Percentiles rank a stretch among this genome's conserved stretches.
Conservation (phyloP, 2,797 vertebrate species). For the Onychomys leucogaster region DNA sequence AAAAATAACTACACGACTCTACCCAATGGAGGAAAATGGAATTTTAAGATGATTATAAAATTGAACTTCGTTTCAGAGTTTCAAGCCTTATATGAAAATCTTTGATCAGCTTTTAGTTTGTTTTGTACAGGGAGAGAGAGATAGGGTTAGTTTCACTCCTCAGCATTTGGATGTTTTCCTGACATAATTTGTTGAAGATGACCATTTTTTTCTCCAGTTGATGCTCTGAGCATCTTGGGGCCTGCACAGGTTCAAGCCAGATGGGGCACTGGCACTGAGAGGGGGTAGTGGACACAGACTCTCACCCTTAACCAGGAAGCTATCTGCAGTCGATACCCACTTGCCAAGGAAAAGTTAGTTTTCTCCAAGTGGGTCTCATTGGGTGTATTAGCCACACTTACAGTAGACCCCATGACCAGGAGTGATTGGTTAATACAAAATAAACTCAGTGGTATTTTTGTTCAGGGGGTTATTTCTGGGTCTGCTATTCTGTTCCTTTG, state of each 20-base stretch:
- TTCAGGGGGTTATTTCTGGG: neutral
- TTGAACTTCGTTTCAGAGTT: neutral
- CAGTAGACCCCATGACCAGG: neutral
- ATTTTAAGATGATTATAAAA: neutral
- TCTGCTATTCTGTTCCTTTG: neutral
- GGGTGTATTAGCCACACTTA: neutral
- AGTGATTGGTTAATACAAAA: neutral
- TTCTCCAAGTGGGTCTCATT: neutral
- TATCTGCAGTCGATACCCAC: neutral
- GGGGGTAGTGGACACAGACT: neutral
- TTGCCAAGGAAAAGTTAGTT: neutral
- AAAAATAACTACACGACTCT: neutral
- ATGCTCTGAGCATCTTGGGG: neutral
- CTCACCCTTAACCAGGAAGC: neutral
- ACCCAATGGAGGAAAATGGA: neutral
- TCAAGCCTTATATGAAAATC: neutral
- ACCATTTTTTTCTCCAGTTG: neutral
- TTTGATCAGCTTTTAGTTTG: neutral
- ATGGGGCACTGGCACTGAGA: neutral
- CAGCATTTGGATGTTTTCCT: neutral
- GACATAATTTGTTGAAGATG: neutral
- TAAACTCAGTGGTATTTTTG: neutral
- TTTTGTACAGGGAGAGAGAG: neutral
- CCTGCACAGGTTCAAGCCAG: neutral
- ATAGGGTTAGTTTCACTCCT: too few species aligned